Evolutionary conservation across 2,888 invertebrate species (phyloP).

Genomic region (Ectemnius continuus): DNA sequence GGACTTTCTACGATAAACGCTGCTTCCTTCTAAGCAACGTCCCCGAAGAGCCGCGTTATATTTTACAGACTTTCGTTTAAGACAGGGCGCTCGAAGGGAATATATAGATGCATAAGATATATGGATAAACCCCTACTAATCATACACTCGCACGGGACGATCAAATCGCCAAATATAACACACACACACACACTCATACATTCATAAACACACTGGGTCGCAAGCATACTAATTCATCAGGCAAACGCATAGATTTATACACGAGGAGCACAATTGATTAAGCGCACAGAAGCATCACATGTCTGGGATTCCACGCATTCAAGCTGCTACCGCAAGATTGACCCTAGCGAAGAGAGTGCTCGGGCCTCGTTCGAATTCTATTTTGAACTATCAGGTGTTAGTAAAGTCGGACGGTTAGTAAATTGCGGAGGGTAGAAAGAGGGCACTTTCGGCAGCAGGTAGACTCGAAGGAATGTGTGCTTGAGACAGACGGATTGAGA

Average conservation of each 20-base stretch:
- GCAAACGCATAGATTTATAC: background rate
- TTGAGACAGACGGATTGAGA: too few species aligned
- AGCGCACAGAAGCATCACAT: slow-evolving; percentile 51
- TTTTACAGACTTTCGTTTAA: slow-evolving; percentile 34
- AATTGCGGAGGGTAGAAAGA: too few species aligned
- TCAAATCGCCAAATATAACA: background rate
- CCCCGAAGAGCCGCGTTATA: slow-evolving; percentile 34
- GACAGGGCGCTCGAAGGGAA: slow-evolving; percentile 6
- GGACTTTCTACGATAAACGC: slow-evolving; percentile 7
- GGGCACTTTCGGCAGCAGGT: too few species aligned
- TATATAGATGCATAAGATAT: slow-evolving; percentile 2
- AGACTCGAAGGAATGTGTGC: too few species aligned
- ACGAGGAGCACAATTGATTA: slow-evolving; percentile 16
- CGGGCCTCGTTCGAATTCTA: background rate
- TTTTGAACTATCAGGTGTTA: background rate
- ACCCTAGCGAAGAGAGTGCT: slow-evolving; percentile 2
- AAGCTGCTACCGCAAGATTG: slow-evolving; percentile 39
- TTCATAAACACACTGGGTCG: background rate
- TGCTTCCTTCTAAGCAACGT: slow-evolving; percentile 5
- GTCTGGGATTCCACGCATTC: slow-evolving; percentile 39
- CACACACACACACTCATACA: slow-evolving; percentile 13
- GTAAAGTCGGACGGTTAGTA: too few species aligned
- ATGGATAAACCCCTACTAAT: slow-evolving; percentile 6
- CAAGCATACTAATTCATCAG: background rate
- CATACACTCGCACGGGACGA: background rate